Base-by-base conservation (phyloP, 2,797 vertebrate genomes). In the Triplophysa yarkandensis region DNA sequence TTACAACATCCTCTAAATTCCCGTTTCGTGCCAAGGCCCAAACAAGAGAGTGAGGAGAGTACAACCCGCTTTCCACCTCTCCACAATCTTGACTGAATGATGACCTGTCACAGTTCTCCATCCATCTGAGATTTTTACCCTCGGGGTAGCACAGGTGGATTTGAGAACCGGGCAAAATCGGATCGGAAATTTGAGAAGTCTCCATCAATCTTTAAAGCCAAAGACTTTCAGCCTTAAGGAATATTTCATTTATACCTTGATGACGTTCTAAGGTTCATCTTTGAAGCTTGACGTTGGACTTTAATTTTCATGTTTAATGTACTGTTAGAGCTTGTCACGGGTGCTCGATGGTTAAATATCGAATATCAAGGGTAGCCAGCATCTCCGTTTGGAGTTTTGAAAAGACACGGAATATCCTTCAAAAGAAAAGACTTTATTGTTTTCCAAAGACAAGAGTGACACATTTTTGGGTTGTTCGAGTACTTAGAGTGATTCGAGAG, bases 341-440 rank as follows among this genome's bases (percentile, higher is more conserved):
- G 67, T 32, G 39, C n/a, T 64, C 30, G 14, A 25, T 32, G 32
- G 50, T 28, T 19, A 23, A 68, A 61, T 74, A 63, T 79, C 62
- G 28, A 43, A 62, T 77, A 46, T 60, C 77, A 50, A 27, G 25
- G 17, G 21, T 46, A 46, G 30, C 8, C 60, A 30, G 46, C 41
- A 27, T 54, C 34, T 52, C 60, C 23, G 4, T 76, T 73, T 54
- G 11, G 23, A 43, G 11, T 19, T 43, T 32, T 61, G 67, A 68
- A 65, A 74, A 39, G 77, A 71, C 80, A 77, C 57, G 16, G 27
- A 66, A 71, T 65, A 68, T 3, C 28, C 21, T 76, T 58, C 52
- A 36, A 30, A 76, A 58, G 19, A 36, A 4, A 44, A 64, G 32
- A 30, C 66, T 80, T 79, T 77, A 69, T 79, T 58, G 79, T 62